These are phyloP conservation scores for Machaerirhynchus nigripectus DNA, from an alignment of 2,113 vertebrate genomes.

Conservation along the genomic window DNA sequence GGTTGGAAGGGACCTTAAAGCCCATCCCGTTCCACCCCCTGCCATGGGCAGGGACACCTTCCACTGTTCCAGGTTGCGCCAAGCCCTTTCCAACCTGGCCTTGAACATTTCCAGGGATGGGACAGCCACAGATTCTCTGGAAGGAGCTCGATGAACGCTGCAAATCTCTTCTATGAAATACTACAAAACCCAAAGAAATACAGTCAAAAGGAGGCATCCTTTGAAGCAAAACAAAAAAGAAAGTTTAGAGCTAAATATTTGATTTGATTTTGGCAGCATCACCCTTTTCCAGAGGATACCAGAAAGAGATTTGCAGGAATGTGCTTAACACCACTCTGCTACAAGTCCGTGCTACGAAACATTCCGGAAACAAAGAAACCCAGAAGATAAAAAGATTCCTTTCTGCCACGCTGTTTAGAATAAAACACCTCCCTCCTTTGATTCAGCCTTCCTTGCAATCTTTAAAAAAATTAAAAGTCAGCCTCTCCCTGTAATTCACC, in stretches of 20 bases:
- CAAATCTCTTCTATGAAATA: not conserved
- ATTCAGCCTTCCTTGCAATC: not conserved
- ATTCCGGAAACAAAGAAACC: not conserved
- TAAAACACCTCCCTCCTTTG: not conserved
- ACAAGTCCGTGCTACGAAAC: not conserved
- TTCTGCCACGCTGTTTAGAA: not conserved
- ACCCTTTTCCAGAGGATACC: not conserved
- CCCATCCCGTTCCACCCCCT: not conserved
- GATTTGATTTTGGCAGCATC: not conserved
- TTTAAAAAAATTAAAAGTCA: fast-evolving
- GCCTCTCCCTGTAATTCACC: not conserved
- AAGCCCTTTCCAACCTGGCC: not conserved
- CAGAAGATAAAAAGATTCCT: not conserved
- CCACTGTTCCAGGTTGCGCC: not conserved
- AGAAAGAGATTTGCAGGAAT: not conserved
- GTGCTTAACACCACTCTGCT: not conserved
- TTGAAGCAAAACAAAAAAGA: not conserved
- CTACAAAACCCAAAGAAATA: not conserved
- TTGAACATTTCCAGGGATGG: not conserved
- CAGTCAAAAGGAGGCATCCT: not conserved
- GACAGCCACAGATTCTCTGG: not conserved
- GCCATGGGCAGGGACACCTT: not conserved
- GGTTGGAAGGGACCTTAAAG: not conserved
- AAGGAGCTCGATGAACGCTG: not conserved
- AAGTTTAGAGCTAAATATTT: not conserved